These are phyloP conservation scores for Polydrusus cervinus DNA, from an alignment of 2,888 invertebrate genomes.

Conservation along the genomic window DNA sequence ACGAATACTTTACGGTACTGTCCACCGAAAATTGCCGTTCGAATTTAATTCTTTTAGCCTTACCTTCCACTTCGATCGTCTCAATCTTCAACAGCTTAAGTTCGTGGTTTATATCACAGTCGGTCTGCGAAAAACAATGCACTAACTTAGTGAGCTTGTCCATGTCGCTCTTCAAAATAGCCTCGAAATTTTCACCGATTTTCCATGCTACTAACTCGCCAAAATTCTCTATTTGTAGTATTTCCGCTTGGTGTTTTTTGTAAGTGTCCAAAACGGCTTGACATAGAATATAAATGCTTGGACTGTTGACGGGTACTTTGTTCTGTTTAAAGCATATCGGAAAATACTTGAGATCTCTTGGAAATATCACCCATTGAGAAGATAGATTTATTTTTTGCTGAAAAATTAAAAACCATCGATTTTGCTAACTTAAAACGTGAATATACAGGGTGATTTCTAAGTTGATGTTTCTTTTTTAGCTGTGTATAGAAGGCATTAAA, in stretches of 20 bases:
- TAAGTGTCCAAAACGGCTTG: conserved; percentile 66
- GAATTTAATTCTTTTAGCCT: conserved; percentile 74
- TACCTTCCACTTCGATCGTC: conserved; percentile 77
- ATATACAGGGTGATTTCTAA: neutral
- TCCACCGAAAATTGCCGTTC: conserved; percentile 70
- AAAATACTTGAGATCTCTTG: conserved; percentile 69
- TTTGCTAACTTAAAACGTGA: no score
- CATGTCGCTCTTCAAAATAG: conserved; percentile 85
- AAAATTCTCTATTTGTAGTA: conserved; percentile 82
- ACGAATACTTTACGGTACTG: conserved; percentile 66
- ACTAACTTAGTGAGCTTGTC: conserved; percentile 83
- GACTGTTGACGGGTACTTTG: conserved; percentile 58
- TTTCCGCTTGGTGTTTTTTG: conserved; percentile 65
- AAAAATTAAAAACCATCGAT: conserved; percentile 52
- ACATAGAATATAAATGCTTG: conserved; percentile 63
- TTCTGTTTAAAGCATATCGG: conserved; percentile 65
- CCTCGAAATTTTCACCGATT: conserved; percentile 81
- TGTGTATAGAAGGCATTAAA: no score
- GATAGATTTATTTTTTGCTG: conserved; percentile 71
- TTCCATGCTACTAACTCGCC: conserved; percentile 88
- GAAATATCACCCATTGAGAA: conserved; percentile 73
- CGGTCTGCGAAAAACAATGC: conserved; percentile 81
- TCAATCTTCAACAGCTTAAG: conserved; percentile 84
- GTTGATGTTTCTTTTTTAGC: no score
- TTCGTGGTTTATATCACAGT: conserved; percentile 85